phyloP scores from a whole-genome alignment of 1,140 invertebrate genomes.

The Drosophila repleta region DNA sequence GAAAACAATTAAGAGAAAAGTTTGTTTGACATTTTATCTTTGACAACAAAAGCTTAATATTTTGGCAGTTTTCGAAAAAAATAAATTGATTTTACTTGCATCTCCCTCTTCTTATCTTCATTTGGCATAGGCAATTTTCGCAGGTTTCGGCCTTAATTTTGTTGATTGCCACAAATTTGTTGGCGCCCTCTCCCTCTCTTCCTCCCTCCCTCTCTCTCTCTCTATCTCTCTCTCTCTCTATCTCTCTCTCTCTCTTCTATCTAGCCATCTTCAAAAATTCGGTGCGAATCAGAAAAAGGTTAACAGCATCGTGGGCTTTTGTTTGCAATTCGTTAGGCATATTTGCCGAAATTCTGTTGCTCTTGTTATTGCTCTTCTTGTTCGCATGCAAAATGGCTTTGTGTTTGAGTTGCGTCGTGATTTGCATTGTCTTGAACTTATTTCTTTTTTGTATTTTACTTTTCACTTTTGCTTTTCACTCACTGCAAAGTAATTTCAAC shows the following conservation, averaged over 20 bases:
- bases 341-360: constrained; percentile 63
- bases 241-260: neutral
- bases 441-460: constrained; percentile 57
- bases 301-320: constrained; percentile 71
- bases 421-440: constrained; percentile 56
- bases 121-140: constrained; percentile 9
- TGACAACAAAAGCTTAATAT: constrained; percentile 8
- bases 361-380: constrained; percentile 41
- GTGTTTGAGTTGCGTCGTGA: constrained; percentile 72
- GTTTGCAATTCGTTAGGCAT: constrained; percentile 82
- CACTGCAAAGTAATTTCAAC: constrained; percentile 33
- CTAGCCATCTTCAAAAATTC: constrained; percentile 11
- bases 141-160: constrained; percentile 34
- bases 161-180: constrained; percentile 25
- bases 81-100: constrained; percentile 2
- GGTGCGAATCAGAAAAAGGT: constrained; percentile 55
- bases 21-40: constrained; percentile 4
- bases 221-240: neutral
- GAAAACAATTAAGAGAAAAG: neutral
- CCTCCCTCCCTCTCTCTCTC: too few relatives aligned
- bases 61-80: neutral
- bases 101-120: neutral
- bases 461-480: constrained; percentile 59
- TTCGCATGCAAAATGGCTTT: constrained; percentile 77
- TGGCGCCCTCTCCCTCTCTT: neutral